Evolutionary conservation across 2,888 invertebrate species (phyloP), one percentile per base, ranked within the genome.

Genomic region (Coremacera marginata): DNA sequence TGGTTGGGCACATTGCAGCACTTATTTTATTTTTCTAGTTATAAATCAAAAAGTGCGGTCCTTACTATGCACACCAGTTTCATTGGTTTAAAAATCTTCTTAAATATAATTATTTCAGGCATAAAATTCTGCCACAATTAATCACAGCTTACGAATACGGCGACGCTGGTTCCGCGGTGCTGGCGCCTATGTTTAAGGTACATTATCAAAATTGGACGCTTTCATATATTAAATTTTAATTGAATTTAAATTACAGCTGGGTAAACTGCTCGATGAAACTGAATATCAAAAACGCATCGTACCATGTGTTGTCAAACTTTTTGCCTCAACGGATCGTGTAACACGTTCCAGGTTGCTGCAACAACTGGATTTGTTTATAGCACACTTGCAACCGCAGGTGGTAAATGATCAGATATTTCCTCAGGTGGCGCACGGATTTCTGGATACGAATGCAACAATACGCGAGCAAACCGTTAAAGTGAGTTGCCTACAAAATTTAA

Each of bases 241-340:
- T n/a, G 19, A 65, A 14, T 31, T 37, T 16, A 11, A 73, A 78
- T 37, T 51, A 31, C 34, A 98, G 95, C 91, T 99, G 82, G 98
- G 98, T 22, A 94, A 96, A 88, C 90, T 97, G 75, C 90, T 99
- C 80, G 95, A 96, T 68, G 96, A 97, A 84, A 92, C 92, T 0
- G 98, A 99, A 84, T 99, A 99, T 89, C 98, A 99, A 89, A 95
- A 94, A 86, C 95, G 95, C 86, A 97, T 99, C 85, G 98, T 99
- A 70, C 99, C 99, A 1, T 98, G 98, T 88, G 96, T 99, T 31
- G 96, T 99, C 8, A 99, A 99, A 89, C 90, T 99, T 79, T 99
- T 99, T 89, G 94, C 95, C 0, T 98, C 98, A 1, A 96, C 97
- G 81, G 99, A 99, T 89, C 91, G 99, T 84, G 97, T 97, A 1